Conservation (phyloP, 2,888 invertebrate species). For the Adelphocoris suturalis region DNA sequence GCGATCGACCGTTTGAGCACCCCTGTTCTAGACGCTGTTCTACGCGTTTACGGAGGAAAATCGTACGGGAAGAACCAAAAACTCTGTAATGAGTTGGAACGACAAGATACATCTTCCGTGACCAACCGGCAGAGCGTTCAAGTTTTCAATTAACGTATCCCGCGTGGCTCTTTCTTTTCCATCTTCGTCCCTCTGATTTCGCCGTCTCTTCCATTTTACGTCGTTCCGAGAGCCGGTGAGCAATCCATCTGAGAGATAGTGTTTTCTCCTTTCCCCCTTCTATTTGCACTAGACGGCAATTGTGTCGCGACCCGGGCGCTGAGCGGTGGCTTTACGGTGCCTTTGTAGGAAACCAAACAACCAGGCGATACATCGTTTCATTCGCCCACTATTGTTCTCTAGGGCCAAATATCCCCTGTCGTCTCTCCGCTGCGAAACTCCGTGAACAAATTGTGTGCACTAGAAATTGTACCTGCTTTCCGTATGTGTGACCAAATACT, state of each 20-base stretch:
- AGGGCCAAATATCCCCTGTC: not conserved
- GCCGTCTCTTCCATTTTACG: not conserved
- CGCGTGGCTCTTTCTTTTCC: constrained; percentile 2
- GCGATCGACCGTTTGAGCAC: no score
- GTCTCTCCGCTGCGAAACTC: not conserved
- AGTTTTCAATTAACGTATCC: constrained; percentile 25
- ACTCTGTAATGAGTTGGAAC: not conserved
- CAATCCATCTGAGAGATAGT: constrained; percentile 14
- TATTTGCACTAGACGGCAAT: constrained; percentile 3
- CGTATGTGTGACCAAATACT: no score
- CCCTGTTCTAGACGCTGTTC: no score
- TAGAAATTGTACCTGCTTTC: no score
- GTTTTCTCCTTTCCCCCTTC: not conserved
- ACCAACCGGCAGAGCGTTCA: not conserved
- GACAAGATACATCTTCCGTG: not conserved
- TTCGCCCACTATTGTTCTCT: constrained; percentile 2
- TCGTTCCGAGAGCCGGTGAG: not conserved
- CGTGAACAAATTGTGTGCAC: not conserved
- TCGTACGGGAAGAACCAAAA: no score
- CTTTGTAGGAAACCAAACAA: constrained; percentile 13
- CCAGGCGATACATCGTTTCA: constrained; percentile 23
- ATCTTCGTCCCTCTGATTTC: not conserved
- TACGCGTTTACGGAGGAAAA: no score
- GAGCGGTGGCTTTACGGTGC: constrained; percentile 12
- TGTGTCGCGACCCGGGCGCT: not conserved